A percentile compares a stretch with the other conserved stretches of the same genome.
These are phyloP conservation scores for Paratilapia polleni DNA, from an alignment of 2,113 vertebrate species.

Conservation along the genomic window DNA sequence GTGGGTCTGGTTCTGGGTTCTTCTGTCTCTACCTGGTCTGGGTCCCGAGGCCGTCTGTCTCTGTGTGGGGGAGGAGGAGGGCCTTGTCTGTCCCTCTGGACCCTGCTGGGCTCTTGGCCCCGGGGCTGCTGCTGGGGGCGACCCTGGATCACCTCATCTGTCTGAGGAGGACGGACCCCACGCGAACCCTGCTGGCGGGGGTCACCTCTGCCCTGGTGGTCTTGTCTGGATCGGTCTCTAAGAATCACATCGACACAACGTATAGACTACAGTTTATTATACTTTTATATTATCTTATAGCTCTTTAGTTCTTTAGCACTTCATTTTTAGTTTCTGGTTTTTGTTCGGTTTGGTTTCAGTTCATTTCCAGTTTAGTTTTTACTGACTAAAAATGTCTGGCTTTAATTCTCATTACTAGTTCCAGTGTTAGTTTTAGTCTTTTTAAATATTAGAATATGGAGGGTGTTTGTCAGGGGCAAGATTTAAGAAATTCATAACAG, in stretches of 20 bases:
- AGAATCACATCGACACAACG: background rate
- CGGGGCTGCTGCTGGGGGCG: constrained; percentile 82
- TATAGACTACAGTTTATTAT: background rate
- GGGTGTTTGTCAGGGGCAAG: background rate
- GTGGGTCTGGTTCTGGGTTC: background rate
- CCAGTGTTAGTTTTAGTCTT: background rate
- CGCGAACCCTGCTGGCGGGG: constrained; percentile 63
- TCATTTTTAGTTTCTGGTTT: background rate
- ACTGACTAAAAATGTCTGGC: background rate
- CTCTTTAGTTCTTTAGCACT: background rate
- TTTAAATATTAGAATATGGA: background rate
- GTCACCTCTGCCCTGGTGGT: constrained; percentile 55
- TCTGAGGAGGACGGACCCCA: constrained; percentile 39
- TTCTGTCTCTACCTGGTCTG: constrained; percentile 53
- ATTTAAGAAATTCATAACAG: background rate
- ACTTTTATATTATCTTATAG: background rate
- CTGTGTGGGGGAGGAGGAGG: constrained; percentile 69
- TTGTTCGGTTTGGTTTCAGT: background rate
- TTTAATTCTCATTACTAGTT: too few relatives aligned
- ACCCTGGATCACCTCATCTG: constrained; percentile 60
- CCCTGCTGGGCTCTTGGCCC: constrained; percentile 81
- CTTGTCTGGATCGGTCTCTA: constrained; percentile 68
- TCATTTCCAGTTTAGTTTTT: background rate
- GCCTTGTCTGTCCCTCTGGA: constrained; percentile 60
- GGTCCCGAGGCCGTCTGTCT: constrained; percentile 63